Evolutionary conservation across 2,888 invertebrate genomes (phyloP), one percentile per base, ranked within the genome.

Genomic region (Scaeva pyrastri): DNA sequence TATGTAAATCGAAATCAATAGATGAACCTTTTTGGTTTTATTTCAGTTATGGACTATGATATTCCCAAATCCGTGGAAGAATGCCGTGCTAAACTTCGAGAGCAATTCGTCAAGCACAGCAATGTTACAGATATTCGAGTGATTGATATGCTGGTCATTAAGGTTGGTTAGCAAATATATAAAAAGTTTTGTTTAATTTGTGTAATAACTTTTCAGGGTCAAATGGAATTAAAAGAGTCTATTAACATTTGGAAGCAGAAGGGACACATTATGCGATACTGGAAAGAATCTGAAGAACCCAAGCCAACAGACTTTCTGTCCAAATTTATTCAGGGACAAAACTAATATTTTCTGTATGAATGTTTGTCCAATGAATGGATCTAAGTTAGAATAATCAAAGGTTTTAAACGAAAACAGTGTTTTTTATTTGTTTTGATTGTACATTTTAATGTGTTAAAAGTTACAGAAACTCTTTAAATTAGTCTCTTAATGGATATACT

Each of bases 161-260:
- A 98, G 95, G 98, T 79, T 55, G 1, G 11, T n/a, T n/a, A 64
- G 16, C 2, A 41, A 43, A 10, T 45, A 8, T 4, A 2, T 1
- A 16, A 7, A 11, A 2, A 14, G 3, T 5, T 45, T 39, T 16
- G 1, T 71, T 10, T 41, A 21, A 50, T 52, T 77, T 82, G 50
- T 79, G n/a, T 87, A 89, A 83, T 93, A 94, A 11, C 31, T 66
- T 64, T 41, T 19, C 23, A 98, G 97, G 98, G 98, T 64, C 98
- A 98, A 95, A 97, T 98, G 97, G 98, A 98, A 90, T 94, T 99
- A 23, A 96, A 97, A 90, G 98, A 99, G 93, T 94, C 96, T 1
- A 96, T 96, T 0, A 94, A 96, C 88, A 94, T 95, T 75, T 98
- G 98, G 98, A 98, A 98, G 92, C 97, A 98, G 90, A 96, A 96